Percentiles rank a stretch among this genome's conserved stretches.
Evolutionary conservation across 2,888 invertebrate species (phyloP).

Genomic region (Synanthedon myopaeformis): DNA sequence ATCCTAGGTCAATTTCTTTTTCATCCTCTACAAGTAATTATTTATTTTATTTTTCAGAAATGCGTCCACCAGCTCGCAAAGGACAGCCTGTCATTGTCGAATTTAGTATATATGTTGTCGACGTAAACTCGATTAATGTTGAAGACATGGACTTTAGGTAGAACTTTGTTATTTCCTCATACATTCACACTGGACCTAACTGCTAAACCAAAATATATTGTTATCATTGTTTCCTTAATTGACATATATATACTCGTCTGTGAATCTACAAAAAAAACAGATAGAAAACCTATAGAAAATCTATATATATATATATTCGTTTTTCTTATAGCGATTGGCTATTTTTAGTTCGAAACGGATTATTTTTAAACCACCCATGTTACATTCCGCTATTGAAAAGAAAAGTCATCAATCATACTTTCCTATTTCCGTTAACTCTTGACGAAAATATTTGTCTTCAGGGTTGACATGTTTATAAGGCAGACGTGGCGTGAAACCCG

Average conservation of each 20-base stretch:
- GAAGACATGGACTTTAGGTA: constrained; percentile 92
- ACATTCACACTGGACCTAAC: too few species aligned
- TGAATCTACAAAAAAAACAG: too few species aligned
- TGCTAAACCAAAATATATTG: too few species aligned
- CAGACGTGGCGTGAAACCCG: constrained; percentile 86
- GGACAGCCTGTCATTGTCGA: constrained; percentile 81
- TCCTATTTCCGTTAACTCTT: background rate
- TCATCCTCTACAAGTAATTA: background rate
- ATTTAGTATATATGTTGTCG: constrained; percentile 85
- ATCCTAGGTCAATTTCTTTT: background rate
- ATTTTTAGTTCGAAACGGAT: too few species aligned
- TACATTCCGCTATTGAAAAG: too few species aligned
- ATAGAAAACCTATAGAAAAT: too few species aligned
- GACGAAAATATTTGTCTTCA: constrained; percentile 28
- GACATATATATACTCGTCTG: too few species aligned
- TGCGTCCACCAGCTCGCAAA: constrained; percentile 79
- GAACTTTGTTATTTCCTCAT: too few species aligned
- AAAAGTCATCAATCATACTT: background rate
- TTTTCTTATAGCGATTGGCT: too few species aligned
- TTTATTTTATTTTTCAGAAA: constrained; percentile 65
- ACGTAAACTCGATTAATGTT: constrained; percentile 88
- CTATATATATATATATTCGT: too few species aligned
- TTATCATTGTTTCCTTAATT: too few species aligned
- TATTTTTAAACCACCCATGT: too few species aligned
- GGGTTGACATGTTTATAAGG: constrained; percentile 87